Percentiles rank a stretch among this genome's conserved stretches.
These are phyloP conservation scores for Achroia grisella DNA, from an alignment of 1,140 invertebrate species.

Conservation along the genomic window DNA sequence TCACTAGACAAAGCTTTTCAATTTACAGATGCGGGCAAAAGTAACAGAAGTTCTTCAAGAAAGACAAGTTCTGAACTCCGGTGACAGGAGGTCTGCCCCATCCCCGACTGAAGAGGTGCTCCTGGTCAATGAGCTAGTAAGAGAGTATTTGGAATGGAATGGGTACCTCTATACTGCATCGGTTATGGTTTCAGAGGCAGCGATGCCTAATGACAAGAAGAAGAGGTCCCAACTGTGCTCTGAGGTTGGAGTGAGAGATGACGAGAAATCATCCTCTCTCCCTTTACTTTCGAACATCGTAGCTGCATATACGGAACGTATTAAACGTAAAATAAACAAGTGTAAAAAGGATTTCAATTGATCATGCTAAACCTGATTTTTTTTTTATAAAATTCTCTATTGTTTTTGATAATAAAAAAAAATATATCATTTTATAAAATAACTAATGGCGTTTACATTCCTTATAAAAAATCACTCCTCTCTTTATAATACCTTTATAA, in stretches of 20 bases:
- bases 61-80: conserved; percentile 26
- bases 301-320: conserved; percentile 57
- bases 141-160: conserved; percentile 74
- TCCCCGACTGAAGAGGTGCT: conserved; percentile 66
- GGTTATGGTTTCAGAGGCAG: conserved; percentile 63
- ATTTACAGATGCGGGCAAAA: conserved; percentile 49
- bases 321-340: conserved; percentile 54
- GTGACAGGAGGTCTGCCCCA: conserved; percentile 19
- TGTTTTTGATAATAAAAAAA: too few species aligned
- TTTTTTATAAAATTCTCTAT: too few species aligned
- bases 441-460: too few species aligned
- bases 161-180: conserved; percentile 73
- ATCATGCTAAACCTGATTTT: too few species aligned
- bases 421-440: too few species aligned
- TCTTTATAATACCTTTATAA: too few species aligned
- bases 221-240: conserved; percentile 38
- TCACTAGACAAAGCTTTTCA: background rate
- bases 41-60: conserved; percentile 49
- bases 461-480: too few species aligned
- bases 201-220: conserved; percentile 30
- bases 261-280: conserved; percentile 51
- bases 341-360: conserved; percentile 27
- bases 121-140: conserved; percentile 70
- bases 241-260: conserved; percentile 57
- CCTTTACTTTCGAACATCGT: conserved; percentile 57